Evolutionary conservation across 1,140 invertebrate genomes (phyloP).

Genomic region (Drosophila carrolli): DNA sequence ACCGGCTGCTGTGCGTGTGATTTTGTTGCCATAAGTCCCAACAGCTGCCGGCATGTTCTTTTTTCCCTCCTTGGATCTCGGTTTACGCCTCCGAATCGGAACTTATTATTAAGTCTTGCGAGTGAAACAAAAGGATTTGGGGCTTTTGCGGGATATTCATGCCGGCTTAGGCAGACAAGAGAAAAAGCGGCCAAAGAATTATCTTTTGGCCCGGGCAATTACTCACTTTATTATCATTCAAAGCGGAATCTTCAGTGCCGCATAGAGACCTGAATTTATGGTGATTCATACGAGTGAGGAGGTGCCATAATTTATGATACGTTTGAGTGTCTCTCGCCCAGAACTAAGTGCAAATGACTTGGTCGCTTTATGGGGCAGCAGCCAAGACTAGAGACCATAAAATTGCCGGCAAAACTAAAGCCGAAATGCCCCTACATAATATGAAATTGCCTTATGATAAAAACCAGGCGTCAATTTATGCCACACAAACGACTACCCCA

Average conservation of each 20-base stretch:
- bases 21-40: constrained; percentile 52
- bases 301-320: constrained; percentile 70
- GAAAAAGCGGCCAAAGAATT: constrained; percentile 11
- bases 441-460: constrained; percentile 79
- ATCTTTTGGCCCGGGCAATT: constrained; percentile 27
- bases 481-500: constrained; percentile 35
- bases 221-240: constrained; percentile 48
- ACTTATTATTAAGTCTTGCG: constrained; percentile 68
- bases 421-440: constrained; percentile 66
- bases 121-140: constrained; percentile 66
- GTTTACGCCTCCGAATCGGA: constrained; percentile 50
- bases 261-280: constrained; percentile 31
- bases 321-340: constrained; percentile 15
- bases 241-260: constrained; percentile 32
- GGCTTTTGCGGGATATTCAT: constrained; percentile 48
- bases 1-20: constrained; percentile 28
- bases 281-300: constrained; percentile 44
- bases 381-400: constrained; percentile 56
- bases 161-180: constrained; percentile 36
- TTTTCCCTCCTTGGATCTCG: constrained; percentile 15
- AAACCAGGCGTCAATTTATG: constrained; percentile 76
- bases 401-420: constrained; percentile 62
- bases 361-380: constrained; percentile 53
- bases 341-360: constrained; percentile 75
- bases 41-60: constrained; percentile 73